Conservation (phyloP, 1,140 invertebrate genomes). For the Tribolium castaneum region DNA sequence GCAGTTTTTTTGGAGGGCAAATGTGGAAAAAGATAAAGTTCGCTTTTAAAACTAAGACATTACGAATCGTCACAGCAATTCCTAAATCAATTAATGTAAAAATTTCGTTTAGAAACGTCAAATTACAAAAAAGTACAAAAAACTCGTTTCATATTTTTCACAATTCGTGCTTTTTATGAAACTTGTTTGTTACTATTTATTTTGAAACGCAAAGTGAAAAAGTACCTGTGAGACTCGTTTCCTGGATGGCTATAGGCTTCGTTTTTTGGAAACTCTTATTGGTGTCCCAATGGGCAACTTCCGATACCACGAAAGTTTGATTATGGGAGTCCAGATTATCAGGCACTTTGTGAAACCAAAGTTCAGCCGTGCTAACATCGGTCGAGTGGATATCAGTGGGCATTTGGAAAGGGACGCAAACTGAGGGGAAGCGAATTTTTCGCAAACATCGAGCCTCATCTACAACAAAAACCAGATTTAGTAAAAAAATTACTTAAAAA, state of each 20-base stretch:
- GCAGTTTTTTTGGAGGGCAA: too few relatives aligned
- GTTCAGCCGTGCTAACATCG: conserved; percentile 77
- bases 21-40: too few relatives aligned
- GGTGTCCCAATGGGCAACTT: conserved; percentile 80
- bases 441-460: conserved; percentile 59
- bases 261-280: conserved; percentile 77
- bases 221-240: conserved; percentile 75
- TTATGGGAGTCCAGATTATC: conserved; percentile 69
- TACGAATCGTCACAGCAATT: too few relatives aligned
- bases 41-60: too few relatives aligned
- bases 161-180: too few relatives aligned
- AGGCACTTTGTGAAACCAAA: conserved; percentile 82
- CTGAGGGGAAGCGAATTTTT: conserved; percentile 70
- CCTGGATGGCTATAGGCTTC: conserved; percentile 78
- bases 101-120: too few relatives aligned
- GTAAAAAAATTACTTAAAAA: not conserved
- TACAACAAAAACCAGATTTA: conserved; percentile 47
- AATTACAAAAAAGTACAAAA: too few relatives aligned
- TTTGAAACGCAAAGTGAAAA: not conserved
- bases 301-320: conserved; percentile 82
- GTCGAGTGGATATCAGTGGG: conserved; percentile 76
- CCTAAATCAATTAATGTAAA: too few relatives aligned
- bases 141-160: too few relatives aligned
- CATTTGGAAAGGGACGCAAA: conserved; percentile 77
- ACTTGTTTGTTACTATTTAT: too few relatives aligned